A percentile compares a stretch with the other conserved stretches of the same genome.
These are phyloP conservation scores for Diuraphis noxia DNA, from an alignment of 1,140 invertebrate species.

Conservation along the genomic window DNA sequence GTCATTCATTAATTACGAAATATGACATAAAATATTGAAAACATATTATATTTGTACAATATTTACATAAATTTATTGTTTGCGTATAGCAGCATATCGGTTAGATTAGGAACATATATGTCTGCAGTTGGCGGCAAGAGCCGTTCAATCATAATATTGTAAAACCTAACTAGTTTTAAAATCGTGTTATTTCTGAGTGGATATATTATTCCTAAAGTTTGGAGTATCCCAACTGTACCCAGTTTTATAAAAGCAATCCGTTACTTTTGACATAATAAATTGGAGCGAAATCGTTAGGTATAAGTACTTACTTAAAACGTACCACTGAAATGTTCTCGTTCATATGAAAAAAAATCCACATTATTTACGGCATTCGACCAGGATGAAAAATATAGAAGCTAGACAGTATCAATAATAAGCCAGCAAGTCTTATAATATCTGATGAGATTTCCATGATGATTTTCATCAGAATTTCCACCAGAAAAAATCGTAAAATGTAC, in stretches of 20 bases:
- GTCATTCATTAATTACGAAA: neutral
- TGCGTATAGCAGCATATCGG: neutral
- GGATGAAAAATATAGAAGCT: neutral
- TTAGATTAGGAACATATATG: no score
- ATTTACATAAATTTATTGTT: neutral
- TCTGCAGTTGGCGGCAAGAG: neutral
- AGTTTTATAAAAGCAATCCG: neutral
- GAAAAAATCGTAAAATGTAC: neutral
- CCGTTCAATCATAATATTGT: neutral
- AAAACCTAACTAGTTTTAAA: neutral
- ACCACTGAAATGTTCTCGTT: neutral
- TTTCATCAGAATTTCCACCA: neutral
- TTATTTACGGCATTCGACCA: neutral
- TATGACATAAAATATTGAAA: neutral
- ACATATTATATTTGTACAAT: neutral
- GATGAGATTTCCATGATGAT: neutral
- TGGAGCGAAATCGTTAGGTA: neutral
- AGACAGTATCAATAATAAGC: neutral
- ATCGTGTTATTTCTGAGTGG: neutral
- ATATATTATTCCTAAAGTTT: neutral
- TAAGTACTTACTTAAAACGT: neutral
- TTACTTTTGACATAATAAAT: slow-evolving; percentile 10
- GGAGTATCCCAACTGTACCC: neutral
- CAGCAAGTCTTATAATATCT: neutral
- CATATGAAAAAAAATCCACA: neutral